A percentile compares a stretch with the other conserved stretches of the same genome.
phyloP scores from a whole-genome alignment of 2,797 vertebrate species.

The Platyrinchus mystaceus region DNA sequence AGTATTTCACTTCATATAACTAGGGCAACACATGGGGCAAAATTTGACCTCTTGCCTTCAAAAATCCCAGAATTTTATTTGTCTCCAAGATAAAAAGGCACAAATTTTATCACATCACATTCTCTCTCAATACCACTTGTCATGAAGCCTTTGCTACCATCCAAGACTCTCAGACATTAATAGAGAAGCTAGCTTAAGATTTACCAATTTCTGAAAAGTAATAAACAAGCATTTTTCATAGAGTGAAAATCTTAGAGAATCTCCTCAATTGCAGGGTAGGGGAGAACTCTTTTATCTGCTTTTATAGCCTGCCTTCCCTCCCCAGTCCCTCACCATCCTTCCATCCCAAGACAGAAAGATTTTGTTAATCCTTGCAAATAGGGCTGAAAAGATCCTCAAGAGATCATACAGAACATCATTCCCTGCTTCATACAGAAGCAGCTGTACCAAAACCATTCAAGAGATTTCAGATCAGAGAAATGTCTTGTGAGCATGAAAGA shows the following conservation, averaged over 20 bases:
- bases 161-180: neutral
- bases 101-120: neutral
- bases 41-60: neutral
- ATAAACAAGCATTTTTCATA: neutral
- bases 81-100: neutral
- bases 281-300: neutral
- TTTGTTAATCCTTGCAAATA: conserved; percentile 32
- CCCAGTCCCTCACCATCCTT: neutral
- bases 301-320: neutral
- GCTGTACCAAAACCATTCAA: conserved; percentile 55
- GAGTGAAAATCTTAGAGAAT: neutral
- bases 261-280: neutral
- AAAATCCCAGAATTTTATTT: neutral
- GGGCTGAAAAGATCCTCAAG: conserved; percentile 44
- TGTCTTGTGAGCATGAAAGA: conserved; percentile 24
- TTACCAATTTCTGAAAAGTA: neutral
- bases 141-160: neutral
- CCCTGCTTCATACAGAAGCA: conserved; percentile 25
- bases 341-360: conserved; percentile 31
- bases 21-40: neutral
- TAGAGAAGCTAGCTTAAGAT: neutral
- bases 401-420: conserved; percentile 14
- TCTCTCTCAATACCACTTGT: neutral
- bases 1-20: neutral
- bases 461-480: conserved; percentile 7